These are phyloP conservation scores for Mya arenaria DNA, from an alignment of 1,140 invertebrate genomes.

Conservation along the genomic window DNA sequence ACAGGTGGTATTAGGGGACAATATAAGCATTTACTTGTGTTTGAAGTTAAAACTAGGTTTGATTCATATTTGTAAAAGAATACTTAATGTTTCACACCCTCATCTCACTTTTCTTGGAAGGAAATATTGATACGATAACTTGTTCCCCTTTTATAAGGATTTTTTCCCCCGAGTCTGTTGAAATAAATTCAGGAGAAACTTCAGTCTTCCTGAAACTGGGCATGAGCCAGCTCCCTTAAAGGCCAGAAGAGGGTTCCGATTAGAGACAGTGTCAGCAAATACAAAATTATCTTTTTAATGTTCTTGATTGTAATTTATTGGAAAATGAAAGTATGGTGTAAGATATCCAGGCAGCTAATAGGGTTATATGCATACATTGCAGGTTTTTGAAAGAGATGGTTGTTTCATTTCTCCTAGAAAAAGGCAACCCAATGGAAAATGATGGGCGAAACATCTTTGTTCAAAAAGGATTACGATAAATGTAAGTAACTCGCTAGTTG, in stretches of 20 bases:
- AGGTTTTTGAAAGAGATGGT: slow-evolving; percentile 28
- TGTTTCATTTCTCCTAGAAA: neutral
- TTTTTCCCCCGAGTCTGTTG: too few relatives aligned
- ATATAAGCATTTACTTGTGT: neutral
- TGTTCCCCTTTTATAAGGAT: too few relatives aligned
- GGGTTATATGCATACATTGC: slow-evolving; percentile 47
- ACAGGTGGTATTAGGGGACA: neutral
- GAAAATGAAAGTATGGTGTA: neutral
- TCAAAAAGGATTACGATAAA: neutral
- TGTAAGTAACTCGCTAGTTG: neutral
- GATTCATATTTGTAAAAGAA: neutral
- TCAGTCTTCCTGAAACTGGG: too few relatives aligned
- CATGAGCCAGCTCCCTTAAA: too few relatives aligned
- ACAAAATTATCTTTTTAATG: neutral
- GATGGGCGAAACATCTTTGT: neutral
- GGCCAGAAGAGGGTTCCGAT: too few relatives aligned
- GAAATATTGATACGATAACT: too few relatives aligned
- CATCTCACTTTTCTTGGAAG: neutral
- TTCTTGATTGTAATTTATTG: neutral
- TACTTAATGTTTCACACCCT: neutral
- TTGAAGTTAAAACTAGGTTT: neutral
- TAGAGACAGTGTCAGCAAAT: too few relatives aligned
- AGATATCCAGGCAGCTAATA: neutral
- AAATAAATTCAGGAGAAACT: too few relatives aligned
- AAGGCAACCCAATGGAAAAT: neutral